A percentile compares a stretch with the other conserved stretches of the same genome.
These are phyloP conservation scores for Poeciliopsis retropinna DNA, from an alignment of 2,113 vertebrate genomes.

Conservation along the genomic window DNA sequence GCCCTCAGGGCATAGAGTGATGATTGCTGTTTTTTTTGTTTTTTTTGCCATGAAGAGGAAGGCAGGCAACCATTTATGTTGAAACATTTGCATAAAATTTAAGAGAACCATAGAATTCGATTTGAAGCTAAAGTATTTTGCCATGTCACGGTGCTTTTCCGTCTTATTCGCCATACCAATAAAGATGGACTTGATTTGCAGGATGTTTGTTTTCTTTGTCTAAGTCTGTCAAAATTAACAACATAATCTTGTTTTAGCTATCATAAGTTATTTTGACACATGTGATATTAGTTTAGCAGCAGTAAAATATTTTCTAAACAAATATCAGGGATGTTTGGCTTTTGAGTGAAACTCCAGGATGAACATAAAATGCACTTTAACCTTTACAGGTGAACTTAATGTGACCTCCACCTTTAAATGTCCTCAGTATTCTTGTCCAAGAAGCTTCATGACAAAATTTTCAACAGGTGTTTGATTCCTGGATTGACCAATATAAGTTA, in stretches of 20 bases:
- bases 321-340: too few relatives aligned
- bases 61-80: slow-evolving; percentile 49
- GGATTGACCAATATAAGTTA: too few relatives aligned
- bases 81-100: slow-evolving; percentile 58
- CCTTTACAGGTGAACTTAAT: too few relatives aligned
- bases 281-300: neutral
- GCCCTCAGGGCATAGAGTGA: slow-evolving; percentile 51
- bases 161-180: neutral
- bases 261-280: neutral
- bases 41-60: slow-evolving; percentile 40
- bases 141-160: neutral
- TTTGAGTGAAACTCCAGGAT: too few relatives aligned
- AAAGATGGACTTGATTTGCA: neutral
- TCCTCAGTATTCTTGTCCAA: too few relatives aligned
- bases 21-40: slow-evolving; percentile 55
- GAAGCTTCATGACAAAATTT: too few relatives aligned
- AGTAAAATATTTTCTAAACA: neutral
- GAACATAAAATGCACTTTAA: too few relatives aligned
- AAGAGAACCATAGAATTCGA: slow-evolving; percentile 34
- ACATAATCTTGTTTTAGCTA: neutral
- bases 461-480: too few relatives aligned
- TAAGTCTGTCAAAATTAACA: neutral
- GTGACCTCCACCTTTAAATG: too few relatives aligned
- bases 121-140: slow-evolving; percentile 6
- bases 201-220: neutral